phyloP scores from a whole-genome alignment of 2,113 vertebrate species.

The Bucco capensis region DNA sequence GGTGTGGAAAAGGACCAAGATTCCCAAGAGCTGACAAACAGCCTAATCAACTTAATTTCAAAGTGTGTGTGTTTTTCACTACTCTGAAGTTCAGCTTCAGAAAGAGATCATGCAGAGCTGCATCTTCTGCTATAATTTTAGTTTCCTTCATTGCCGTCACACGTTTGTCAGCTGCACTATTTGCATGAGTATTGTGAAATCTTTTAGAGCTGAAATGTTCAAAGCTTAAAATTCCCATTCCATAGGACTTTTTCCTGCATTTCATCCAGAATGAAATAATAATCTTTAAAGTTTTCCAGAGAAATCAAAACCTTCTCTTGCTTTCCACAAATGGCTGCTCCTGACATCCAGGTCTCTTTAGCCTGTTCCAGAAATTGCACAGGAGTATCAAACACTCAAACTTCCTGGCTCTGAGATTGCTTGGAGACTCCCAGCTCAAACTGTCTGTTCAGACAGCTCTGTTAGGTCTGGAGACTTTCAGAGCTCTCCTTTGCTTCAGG shows the following conservation, averaged over 20 bases:
- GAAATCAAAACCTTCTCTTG: background rate
- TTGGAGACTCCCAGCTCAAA: background rate
- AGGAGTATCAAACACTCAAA: background rate
- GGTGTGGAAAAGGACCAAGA: constrained; percentile 9
- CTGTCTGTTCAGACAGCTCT: background rate
- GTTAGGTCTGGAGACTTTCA: background rate
- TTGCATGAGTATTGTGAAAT: constrained; percentile 38
- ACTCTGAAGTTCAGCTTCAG: constrained; percentile 43
- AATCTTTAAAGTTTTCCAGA: background rate
- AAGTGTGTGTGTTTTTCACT: background rate
- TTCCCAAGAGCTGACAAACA: constrained; percentile 47
- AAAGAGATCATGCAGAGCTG: background rate
- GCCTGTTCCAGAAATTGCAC: background rate
- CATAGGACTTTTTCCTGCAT: background rate
- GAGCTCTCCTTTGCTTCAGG: background rate
- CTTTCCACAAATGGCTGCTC: background rate
- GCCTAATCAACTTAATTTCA: background rate
- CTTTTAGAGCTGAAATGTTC: background rate
- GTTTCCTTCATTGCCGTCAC: constrained; percentile 9
- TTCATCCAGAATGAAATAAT: background rate
- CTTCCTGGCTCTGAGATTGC: background rate
- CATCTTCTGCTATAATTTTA: constrained; percentile 23
- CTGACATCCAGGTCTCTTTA: background rate
- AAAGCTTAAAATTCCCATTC: background rate
- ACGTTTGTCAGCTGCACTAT: background rate